Evolutionary conservation across 2,113 vertebrate species (phyloP).

Genomic region (Hippoglossus stenolepis): DNA sequence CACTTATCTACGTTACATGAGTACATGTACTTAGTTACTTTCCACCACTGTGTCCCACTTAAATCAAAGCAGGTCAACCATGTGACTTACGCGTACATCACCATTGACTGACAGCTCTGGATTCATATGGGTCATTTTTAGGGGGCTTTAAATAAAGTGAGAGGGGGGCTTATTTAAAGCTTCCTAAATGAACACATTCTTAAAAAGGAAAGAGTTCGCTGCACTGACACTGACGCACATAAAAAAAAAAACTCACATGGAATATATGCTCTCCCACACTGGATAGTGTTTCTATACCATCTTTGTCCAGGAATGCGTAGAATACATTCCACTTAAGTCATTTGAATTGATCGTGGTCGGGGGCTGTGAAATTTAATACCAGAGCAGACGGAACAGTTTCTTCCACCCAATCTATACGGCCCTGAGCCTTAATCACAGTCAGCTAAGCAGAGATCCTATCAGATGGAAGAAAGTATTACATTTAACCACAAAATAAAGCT

Average conservation of each 20-base stretch:
- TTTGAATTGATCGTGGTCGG: conserved; percentile 55
- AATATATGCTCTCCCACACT: neutral
- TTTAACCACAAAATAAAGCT: conserved; percentile 45
- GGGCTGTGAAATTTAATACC: conserved; percentile 51
- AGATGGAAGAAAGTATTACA: conserved; percentile 33
- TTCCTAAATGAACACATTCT: conserved; percentile 40
- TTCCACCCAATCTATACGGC: conserved; percentile 24
- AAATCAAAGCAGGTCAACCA: neutral
- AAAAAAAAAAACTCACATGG: conserved; percentile 29
- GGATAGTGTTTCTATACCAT: conserved; percentile 47
- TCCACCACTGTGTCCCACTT: neutral
- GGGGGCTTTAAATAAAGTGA: conserved; percentile 41
- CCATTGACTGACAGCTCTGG: conserved; percentile 33
- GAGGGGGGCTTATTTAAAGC: conserved; percentile 35
- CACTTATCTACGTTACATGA: neutral
- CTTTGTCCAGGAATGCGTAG: conserved; percentile 59
- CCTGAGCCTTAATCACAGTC: conserved; percentile 34
- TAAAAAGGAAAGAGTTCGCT: conserved; percentile 28
- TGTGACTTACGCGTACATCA: neutral
- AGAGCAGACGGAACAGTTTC: conserved; percentile 34
- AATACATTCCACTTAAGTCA: conserved; percentile 52
- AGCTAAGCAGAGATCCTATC: conserved; percentile 34
- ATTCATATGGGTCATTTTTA: conserved; percentile 19
- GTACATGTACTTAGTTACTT: neutral
- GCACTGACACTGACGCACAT: conserved; percentile 4